Conservation (phyloP, 2,113 vertebrate genomes). For the Symphodus melops region DNA sequence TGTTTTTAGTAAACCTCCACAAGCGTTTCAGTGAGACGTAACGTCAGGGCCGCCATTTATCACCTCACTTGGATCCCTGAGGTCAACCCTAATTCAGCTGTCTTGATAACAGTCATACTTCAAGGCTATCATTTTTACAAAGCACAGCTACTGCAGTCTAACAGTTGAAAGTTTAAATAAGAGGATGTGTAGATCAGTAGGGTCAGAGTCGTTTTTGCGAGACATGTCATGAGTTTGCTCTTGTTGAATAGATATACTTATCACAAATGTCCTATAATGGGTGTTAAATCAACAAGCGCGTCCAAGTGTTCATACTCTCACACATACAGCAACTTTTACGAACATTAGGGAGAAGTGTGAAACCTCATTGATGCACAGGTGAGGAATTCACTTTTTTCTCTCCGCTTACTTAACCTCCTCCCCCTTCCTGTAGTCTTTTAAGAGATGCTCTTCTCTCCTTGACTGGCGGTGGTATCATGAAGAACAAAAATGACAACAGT, state of each 20-base stretch:
- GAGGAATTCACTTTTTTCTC: slow-evolving; percentile 57
- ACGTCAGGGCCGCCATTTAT: slow-evolving; percentile 5
- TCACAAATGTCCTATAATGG: slow-evolving; percentile 4
- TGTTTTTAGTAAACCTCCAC: slow-evolving; percentile 44
- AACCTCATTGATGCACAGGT: slow-evolving; percentile 52
- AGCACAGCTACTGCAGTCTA: slow-evolving; percentile 18
- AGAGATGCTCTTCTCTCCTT: slow-evolving; percentile 19
- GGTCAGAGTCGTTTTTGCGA: slow-evolving; percentile 15
- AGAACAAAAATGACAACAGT: slow-evolving; percentile 26
- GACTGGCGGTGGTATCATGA: not conserved
- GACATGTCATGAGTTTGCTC: slow-evolving; percentile 8
- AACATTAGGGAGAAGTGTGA: slow-evolving; percentile 49
- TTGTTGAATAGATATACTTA: slow-evolving; percentile 21
- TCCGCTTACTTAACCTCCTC: slow-evolving; percentile 22
- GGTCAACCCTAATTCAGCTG: slow-evolving; percentile 31
- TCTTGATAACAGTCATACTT: slow-evolving; percentile 18
- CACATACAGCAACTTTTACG: slow-evolving; percentile 8
- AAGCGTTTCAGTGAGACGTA: slow-evolving; percentile 11
- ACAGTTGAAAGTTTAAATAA: slow-evolving; percentile 6
- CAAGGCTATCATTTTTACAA: slow-evolving; percentile 14
- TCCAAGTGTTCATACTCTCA: slow-evolving; percentile 13
- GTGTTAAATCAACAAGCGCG: slow-evolving; percentile 17
- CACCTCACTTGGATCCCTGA: slow-evolving; percentile 16
- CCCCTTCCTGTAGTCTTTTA: not conserved
- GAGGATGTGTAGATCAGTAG: slow-evolving; percentile 10